Evolutionary conservation across 1,140 invertebrate species (phyloP), one percentile per base, ranked within the genome.

Genomic region (Xylocopa sonorina): DNA sequence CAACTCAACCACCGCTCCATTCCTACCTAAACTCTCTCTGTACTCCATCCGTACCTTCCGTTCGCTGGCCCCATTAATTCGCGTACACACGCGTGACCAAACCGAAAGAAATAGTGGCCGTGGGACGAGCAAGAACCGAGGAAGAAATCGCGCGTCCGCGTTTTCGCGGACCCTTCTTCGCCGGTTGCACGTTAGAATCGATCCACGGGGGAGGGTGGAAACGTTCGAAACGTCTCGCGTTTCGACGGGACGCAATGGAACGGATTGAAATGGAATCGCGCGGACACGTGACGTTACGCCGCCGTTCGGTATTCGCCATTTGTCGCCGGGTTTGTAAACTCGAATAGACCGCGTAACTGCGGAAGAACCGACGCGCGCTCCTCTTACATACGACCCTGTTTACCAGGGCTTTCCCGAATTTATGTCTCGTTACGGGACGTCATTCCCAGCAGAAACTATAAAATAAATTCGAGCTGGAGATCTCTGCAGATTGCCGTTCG

Each of bases 361-460:
- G 87, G 87, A 86, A 87, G 85, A 86, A 81, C 81, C 84, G 81
- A n/a, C n/a, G 66, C 75, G 80, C 69, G 74, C 78, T 72, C 82
- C 83, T 86, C 90, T 92, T 92, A 92, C 90, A 87, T 91, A 91
- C 88, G 89, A 88, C 81, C 89, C 89, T 92, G 91, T 92, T 92
- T 92, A 92, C 90, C 80, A 85, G 85, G 79, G 85, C 81, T 85
- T 86, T 81, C 81, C n/a, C 82, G 83, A 91, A 91, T 91, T 91
- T 91, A 91, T 90, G 88, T 92, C 89, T 92, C 90, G 90, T 91
- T 91, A 91, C 88, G 80, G 88, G 87, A 88, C 88, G 89, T 92
- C 90, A 91, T 91, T 90, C 86, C 87, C 87, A 87, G 87, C 84
- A 88, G 86, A 88, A 82, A 82, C 89, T 89, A 89, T 91, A 88